phyloP scores from a whole-genome alignment of 92 coral and sea anemone species.

The Pocillopora meandrina region DNA sequence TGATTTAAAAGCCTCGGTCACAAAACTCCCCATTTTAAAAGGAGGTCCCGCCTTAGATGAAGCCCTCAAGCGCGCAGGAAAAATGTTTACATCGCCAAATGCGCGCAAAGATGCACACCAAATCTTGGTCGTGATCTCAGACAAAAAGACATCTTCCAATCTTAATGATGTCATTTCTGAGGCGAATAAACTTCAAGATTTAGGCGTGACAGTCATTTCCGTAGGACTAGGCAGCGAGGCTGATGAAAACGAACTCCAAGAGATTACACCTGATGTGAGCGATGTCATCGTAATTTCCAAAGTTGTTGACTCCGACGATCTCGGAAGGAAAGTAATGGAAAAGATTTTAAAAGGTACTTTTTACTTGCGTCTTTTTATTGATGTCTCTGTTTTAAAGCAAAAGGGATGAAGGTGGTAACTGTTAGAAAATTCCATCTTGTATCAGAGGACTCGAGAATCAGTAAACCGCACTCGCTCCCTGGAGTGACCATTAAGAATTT shows the following conservation, averaged over 20 bases:
- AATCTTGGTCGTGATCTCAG: conserved; percentile 82
- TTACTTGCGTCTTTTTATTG: neutral
- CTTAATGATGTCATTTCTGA: conserved; percentile 9
- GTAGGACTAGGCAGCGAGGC: conserved; percentile 70
- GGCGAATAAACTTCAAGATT: conserved; percentile 41
- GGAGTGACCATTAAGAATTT: no score
- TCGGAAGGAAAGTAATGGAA: conserved; percentile 66
- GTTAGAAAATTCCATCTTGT: no score
- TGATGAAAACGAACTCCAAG: conserved; percentile 59
- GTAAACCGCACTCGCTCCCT: no score
- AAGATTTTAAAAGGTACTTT: conserved; percentile 66
- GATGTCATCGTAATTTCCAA: conserved; percentile 31
- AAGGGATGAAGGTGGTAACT: no score
- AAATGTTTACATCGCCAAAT: conserved; percentile 55
- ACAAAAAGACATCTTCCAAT: conserved; percentile 64
- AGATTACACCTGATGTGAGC: conserved; percentile 47
- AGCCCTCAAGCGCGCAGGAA: conserved; percentile 47
- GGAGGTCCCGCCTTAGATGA: conserved; percentile 67
- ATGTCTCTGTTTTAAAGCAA: no score
- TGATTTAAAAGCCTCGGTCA: conserved; percentile 36
- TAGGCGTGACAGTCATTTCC: conserved; percentile 59
- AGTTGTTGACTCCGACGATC: conserved; percentile 46
- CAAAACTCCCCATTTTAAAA: conserved; percentile 23
- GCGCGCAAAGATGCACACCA: conserved; percentile 73
- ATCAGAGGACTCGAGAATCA: no score